Conservation (phyloP, 2,888 invertebrate species). For the Petrophora chlorosata region DNA sequence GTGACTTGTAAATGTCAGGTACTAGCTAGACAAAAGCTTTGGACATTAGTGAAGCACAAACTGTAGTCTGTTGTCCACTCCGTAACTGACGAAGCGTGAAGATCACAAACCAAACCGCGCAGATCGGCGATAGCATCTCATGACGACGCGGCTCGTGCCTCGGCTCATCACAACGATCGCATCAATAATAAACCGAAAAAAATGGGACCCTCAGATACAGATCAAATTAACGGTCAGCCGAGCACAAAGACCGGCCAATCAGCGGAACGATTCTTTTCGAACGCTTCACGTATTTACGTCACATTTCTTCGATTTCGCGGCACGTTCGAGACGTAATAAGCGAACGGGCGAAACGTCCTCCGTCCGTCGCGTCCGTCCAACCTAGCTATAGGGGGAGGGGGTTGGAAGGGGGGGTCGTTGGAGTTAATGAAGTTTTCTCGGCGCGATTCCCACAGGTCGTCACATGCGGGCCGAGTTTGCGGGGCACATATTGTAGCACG, state of each 20-base stretch:
- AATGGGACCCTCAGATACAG: constrained; percentile 62
- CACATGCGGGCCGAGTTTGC: constrained; percentile 79
- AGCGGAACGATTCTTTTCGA: constrained; percentile 73
- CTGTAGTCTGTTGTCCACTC: constrained; percentile 5
- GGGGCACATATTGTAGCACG: constrained; percentile 79
- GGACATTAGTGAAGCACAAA: constrained; percentile 5
- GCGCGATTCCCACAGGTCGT: constrained; percentile 83
- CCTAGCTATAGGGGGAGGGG: constrained; percentile 40
- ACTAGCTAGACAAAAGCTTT: neutral
- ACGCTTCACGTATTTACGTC: constrained; percentile 78
- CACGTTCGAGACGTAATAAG: constrained; percentile 82
- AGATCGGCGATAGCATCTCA: constrained; percentile 12
- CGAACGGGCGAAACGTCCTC: constrained; percentile 59
- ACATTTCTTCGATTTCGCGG: constrained; percentile 83
- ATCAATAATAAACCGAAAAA: constrained; percentile 75
- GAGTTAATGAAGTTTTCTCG: constrained; percentile 84
- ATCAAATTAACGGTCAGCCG: constrained; percentile 80
- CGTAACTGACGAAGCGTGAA: constrained; percentile 24
- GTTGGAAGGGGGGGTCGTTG: constrained; percentile 60
- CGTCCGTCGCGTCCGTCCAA: constrained; percentile 66
- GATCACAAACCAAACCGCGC: constrained; percentile 12
- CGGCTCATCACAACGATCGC: constrained; percentile 52
- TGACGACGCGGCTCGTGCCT: constrained; percentile 17
- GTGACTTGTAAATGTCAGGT: constrained; percentile 12
- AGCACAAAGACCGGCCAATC: constrained; percentile 77